Evolutionary conservation across 2,797 vertebrate genomes (phyloP).

Genomic region (Lycodopsis pacificus): DNA sequence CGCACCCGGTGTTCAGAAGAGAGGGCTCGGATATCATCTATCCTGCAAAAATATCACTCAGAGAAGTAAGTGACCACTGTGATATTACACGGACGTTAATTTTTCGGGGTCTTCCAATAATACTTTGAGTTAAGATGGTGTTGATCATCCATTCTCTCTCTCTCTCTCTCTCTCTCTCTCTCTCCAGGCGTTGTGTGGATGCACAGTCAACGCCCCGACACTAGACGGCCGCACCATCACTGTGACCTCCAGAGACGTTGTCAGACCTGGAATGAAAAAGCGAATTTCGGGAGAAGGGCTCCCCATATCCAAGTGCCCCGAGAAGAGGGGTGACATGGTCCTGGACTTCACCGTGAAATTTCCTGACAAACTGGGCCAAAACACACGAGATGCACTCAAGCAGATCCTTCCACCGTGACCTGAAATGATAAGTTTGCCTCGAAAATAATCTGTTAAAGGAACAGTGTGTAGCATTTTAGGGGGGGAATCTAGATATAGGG

Average conservation of each 20-base stretch:
- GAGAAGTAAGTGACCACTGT: conserved; percentile 86
- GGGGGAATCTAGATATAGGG: not conserved
- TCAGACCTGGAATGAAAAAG: conserved; percentile 91
- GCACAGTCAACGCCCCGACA: conserved; percentile 89
- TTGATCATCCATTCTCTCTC: not conserved
- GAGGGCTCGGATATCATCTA: conserved; percentile 95
- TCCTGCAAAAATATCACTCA: conserved; percentile 90
- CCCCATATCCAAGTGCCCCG: conserved; percentile 89
- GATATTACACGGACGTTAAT: not conserved
- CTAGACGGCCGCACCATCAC: conserved; percentile 92
- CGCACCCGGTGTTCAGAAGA: conserved; percentile 92
- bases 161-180: conserved; percentile 16
- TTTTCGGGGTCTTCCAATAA: not conserved
- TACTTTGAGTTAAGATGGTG: not conserved
- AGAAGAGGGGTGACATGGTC: conserved; percentile 92
- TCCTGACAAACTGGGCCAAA: conserved; percentile 88
- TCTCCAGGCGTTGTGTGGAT: conserved; percentile 91
- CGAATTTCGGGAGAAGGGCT: conserved; percentile 91
- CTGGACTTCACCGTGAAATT: conserved; percentile 92
- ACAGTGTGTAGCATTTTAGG: not conserved
- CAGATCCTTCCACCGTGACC: conserved; percentile 89
- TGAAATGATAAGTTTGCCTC: not conserved
- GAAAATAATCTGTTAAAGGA: not conserved
- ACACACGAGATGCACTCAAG: conserved; percentile 85
- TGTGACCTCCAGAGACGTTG: conserved; percentile 89